Percentiles rank a stretch among this genome's conserved stretches.
These are phyloP conservation scores for Regulus satrapa DNA, from an alignment of 2,113 vertebrate species.

Conservation along the genomic window DNA sequence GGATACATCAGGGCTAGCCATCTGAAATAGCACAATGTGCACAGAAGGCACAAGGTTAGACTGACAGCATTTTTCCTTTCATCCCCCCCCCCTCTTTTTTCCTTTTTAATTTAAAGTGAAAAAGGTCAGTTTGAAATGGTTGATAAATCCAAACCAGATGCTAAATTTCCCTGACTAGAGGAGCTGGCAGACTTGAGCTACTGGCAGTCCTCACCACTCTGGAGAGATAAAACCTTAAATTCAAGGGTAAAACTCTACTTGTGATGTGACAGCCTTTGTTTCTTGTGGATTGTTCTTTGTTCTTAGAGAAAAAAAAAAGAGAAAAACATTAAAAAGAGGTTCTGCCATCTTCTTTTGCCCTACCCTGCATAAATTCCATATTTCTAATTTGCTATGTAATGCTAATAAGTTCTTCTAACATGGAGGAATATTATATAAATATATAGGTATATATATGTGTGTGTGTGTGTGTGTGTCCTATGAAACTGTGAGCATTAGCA, in stretches of 20 bases:
- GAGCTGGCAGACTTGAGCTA: neutral
- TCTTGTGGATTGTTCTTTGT: neutral
- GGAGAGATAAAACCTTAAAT: neutral
- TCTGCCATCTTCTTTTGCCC: neutral
- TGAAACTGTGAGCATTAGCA: neutral
- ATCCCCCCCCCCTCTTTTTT: fast-evolving
- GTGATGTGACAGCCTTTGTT: neutral
- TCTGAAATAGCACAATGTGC: neutral
- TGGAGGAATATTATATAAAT: neutral
- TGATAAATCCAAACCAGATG: neutral
- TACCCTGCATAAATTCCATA: neutral
- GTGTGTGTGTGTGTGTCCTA: neutral
- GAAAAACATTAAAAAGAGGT: fast-evolving
- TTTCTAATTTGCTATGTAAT: neutral
- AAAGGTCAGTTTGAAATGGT: neutral
- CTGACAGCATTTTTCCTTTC: neutral
- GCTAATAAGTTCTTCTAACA: neutral
- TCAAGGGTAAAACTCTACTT: neutral
- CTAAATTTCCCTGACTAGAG: neutral
- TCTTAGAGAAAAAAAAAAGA: neutral
- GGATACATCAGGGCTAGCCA: neutral
- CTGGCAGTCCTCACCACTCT: neutral
- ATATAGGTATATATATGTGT: neutral
- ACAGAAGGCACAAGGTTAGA: neutral
- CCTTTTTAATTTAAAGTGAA: neutral